Evolutionary conservation across 2,797 vertebrate genomes (phyloP).

Genomic region (Coregonus ussuriensis): DNA sequence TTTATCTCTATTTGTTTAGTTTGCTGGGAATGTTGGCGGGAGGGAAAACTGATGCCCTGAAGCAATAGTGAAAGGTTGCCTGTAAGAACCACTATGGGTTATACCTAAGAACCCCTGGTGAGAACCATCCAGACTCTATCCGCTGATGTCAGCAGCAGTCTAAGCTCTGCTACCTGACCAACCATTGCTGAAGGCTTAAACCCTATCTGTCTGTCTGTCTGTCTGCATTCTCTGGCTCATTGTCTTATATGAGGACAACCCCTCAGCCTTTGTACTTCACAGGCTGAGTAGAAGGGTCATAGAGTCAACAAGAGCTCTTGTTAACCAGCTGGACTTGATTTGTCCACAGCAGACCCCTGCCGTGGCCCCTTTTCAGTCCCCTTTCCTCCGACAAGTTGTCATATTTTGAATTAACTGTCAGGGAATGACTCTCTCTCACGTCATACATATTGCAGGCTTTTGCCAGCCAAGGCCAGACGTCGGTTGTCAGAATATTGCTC

Average conservation of each 20-base stretch:
- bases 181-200: not conserved
- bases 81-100: conserved; percentile 30
- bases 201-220: not conserved
- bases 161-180: not conserved
- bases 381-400: conserved; percentile 43
- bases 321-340: conserved; percentile 61
- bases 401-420: conserved; percentile 49
- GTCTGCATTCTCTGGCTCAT: not conserved
- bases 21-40: conserved; percentile 54
- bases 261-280: conserved; percentile 18
- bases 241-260: conserved; percentile 6
- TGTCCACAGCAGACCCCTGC: conserved; percentile 29
- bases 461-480: conserved; percentile 58
- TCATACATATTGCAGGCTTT: conserved; percentile 72
- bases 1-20: conserved; percentile 53
- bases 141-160: conserved; percentile 16
- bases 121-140: conserved; percentile 27
- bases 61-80: conserved; percentile 33
- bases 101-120: not conserved
- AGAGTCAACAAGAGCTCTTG: conserved; percentile 22
- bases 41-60: conserved; percentile 48
- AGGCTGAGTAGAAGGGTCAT: conserved; percentile 22
- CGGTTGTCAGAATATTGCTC: conserved; percentile 71
- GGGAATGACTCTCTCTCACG: conserved; percentile 50
- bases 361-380: not conserved